Conservation (phyloP, 2,797 vertebrate genomes). For the Pangasius krempfi region DNA sequence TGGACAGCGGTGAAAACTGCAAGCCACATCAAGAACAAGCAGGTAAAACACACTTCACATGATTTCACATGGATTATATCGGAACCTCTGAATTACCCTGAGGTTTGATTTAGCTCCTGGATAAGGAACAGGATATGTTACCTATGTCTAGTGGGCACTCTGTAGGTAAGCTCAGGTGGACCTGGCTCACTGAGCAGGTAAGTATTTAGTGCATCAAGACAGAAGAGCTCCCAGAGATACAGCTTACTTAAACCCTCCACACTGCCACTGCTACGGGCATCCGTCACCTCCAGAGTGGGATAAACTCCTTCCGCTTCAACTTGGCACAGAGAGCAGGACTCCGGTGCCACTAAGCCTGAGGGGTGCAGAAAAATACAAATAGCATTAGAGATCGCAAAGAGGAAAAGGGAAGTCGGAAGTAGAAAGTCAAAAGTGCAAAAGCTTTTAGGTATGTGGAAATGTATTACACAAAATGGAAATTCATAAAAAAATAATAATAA, state of each 20-base stretch:
- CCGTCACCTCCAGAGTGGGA: conserved; percentile 79
- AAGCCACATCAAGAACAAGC: conserved; percentile 6
- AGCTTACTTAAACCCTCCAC: conserved; percentile 74
- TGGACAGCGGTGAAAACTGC: conserved; percentile 72
- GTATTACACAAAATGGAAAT: background rate
- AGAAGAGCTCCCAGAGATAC: conserved; percentile 86
- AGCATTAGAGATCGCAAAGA: background rate
- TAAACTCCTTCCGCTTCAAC: conserved; percentile 77
- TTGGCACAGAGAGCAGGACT: conserved; percentile 73
- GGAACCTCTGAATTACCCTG: background rate
- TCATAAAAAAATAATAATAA: background rate
- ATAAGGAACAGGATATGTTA: conserved; percentile 10
- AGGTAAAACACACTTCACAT: background rate
- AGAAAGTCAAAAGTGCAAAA: background rate
- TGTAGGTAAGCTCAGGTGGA: conserved; percentile 76
- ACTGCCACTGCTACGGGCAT: conserved; percentile 75
- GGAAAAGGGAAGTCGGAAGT: background rate
- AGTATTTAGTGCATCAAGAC: conserved; percentile 82
- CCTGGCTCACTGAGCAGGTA: conserved; percentile 76
- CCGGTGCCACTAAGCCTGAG: conserved; percentile 61
- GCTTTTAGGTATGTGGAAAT: background rate
- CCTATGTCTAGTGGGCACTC: conserved; percentile 82
- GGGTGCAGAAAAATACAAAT: background rate
- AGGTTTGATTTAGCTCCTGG: background rate
- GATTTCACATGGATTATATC: background rate